These are phyloP conservation scores for Beaufortia kweichowensis DNA, from an alignment of 2,113 vertebrate species.

Conservation along the genomic window DNA sequence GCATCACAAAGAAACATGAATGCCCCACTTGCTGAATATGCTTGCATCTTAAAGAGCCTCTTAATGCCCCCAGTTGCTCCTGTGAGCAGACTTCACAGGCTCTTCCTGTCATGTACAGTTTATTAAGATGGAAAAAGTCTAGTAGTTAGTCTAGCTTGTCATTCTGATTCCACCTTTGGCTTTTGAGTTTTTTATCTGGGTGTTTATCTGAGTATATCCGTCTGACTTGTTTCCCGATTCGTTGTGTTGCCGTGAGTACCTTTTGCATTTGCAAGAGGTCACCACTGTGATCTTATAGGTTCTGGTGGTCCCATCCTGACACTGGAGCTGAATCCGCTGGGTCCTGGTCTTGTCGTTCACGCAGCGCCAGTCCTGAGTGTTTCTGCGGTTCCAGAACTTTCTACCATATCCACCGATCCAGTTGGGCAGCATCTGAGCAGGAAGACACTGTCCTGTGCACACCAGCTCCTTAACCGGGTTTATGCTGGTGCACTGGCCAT, in stretches of 20 bases:
- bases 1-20: constrained; percentile 19
- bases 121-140: background rate
- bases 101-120: background rate
- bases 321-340: constrained; percentile 89
- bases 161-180: constrained; percentile 83
- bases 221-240: constrained; percentile 87
- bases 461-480: constrained; percentile 93
- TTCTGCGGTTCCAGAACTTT: constrained; percentile 85
- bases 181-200: constrained; percentile 82
- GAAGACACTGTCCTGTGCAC: constrained; percentile 92
- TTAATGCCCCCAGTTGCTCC: background rate
- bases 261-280: constrained; percentile 94
- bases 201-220: constrained; percentile 70
- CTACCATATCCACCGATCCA: constrained; percentile 88
- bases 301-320: constrained; percentile 87
- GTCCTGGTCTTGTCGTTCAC: constrained; percentile 93
- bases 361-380: constrained; percentile 89
- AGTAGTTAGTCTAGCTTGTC: constrained; percentile 73
- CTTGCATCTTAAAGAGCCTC: too few species aligned
- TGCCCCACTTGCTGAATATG: background rate
- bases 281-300: constrained; percentile 96
- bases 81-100: constrained; percentile 11
- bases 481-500: constrained; percentile 92
- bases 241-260: constrained; percentile 90
- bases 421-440: constrained; percentile 88